A percentile compares a stretch with the other conserved stretches of the same genome.
Evolutionary conservation across 2,113 vertebrate genomes (phyloP).

Genomic region (Callaeas wilsoni): DNA sequence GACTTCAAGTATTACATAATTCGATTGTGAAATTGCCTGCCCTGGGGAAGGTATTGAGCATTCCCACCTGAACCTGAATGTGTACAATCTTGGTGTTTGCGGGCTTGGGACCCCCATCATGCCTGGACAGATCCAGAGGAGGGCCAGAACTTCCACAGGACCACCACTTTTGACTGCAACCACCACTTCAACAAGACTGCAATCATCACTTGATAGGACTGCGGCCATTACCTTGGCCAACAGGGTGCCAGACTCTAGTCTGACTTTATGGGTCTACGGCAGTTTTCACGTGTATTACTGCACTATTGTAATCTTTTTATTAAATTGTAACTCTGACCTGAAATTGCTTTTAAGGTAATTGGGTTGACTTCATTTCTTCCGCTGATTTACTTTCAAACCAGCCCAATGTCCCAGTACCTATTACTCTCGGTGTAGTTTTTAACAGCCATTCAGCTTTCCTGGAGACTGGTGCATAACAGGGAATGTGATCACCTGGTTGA

Average conservation of each 20-base stretch:
- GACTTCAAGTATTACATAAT: neutral
- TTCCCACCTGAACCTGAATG: neutral
- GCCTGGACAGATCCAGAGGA: neutral
- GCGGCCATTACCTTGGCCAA: accelerated
- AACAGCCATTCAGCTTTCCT: neutral
- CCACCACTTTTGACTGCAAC: neutral
- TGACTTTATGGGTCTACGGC: neutral
- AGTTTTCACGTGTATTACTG: neutral
- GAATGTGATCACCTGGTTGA: neutral
- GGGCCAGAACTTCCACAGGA: neutral
- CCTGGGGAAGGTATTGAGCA: neutral
- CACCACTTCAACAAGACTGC: neutral
- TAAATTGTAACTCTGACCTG: neutral
- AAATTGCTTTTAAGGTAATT: neutral
- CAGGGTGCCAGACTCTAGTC: neutral
- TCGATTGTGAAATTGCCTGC: neutral
- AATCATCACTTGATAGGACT: neutral
- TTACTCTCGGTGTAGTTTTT: neutral
- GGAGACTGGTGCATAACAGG: neutral
- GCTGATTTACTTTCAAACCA: neutral
- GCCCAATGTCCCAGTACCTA: neutral
- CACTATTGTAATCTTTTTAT: neutral
- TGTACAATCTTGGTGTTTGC: neutral
- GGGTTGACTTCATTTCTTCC: neutral
- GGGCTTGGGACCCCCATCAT: neutral